Conservation (phyloP, 1,140 invertebrate genomes). For the Druon quercuslanigerum region DNA sequence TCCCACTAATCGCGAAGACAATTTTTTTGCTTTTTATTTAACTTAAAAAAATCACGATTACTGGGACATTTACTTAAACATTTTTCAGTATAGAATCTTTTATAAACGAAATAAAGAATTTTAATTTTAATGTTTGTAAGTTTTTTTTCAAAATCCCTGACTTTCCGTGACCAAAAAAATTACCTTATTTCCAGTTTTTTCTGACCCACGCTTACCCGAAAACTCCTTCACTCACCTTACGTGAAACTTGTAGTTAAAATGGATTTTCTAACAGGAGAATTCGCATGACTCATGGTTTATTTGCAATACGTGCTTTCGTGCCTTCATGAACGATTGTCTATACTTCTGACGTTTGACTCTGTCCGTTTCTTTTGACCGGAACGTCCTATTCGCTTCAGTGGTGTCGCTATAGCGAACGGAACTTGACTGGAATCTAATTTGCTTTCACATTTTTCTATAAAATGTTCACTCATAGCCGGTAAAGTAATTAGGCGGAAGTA, state of each 20-base stretch:
- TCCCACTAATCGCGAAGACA: no score
- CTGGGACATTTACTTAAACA: no score
- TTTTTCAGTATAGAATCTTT: no score
- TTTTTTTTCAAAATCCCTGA: no score
- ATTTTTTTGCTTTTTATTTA: no score
- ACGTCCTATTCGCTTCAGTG: slow-evolving; percentile 23
- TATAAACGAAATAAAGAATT: no score
- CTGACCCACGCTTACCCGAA: no score
- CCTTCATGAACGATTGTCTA: slow-evolving; percentile 3
- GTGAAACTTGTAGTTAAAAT: neutral
- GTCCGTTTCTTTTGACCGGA: slow-evolving; percentile 7
- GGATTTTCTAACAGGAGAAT: neutral
- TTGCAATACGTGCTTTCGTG: slow-evolving; percentile 5
- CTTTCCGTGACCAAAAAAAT: no score
- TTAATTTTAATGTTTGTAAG: no score
- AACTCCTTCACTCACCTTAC: neutral
- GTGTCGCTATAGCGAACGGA: neutral
- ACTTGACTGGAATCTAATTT: neutral
- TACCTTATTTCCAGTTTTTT: no score
- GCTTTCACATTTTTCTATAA: neutral
- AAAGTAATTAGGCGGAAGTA: neutral
- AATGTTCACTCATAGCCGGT: neutral
- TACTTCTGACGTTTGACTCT: slow-evolving; percentile 3
- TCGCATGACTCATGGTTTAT: slow-evolving; percentile 6
- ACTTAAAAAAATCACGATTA: no score